Base-by-base conservation (phyloP, 2,888 invertebrate species). In the Tillus elongatus region DNA sequence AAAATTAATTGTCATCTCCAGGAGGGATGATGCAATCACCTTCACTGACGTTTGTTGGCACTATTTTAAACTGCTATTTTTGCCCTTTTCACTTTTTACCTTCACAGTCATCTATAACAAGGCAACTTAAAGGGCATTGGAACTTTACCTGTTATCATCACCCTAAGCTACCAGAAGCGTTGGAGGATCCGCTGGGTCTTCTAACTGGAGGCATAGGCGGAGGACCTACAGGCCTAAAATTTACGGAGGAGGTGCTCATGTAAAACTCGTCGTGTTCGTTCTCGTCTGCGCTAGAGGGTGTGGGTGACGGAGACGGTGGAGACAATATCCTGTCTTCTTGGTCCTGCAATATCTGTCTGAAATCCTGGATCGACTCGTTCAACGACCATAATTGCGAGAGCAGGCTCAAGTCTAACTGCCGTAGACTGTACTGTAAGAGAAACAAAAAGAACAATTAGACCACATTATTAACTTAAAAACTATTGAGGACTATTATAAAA, bases 331-430 rank as follows among this genome's bases (percentile, higher is more conserved):
- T 47, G 32, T 66, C 64, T 31, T 66, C 66, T 45, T 66, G 60
- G 44, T 74, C 74, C 50, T 75, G 74, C 41, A 81, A 63, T 46
- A 81, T 73, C 49, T 78, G 76, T 30, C 84, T 77, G 70, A 88
- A 90, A 47, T 91, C 86, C 53, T 90, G 88, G 63, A 92, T 90
- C 28, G 89, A 83, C 64, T 92, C 90, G 67, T 91, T 90, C 35
- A 93, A 72, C 1, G 88, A 82, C 89, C 91, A 90, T 45, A 93
- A 73, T 66, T 93, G 92, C 3, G 89, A 89, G 29, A 92, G 73
- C 36, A 93, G 71, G 1, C 89, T 86, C 51, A 92, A 73, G 68
- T 92, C 92, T 64, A 92, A 63, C 64, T 91, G 90, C 35, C 92
- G 78, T 15, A 92, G 73, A 51, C 86, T 85, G 54, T 84, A 87